phyloP scores from a whole-genome alignment of 1,140 invertebrate genomes.

The Drepana arcuata region DNA sequence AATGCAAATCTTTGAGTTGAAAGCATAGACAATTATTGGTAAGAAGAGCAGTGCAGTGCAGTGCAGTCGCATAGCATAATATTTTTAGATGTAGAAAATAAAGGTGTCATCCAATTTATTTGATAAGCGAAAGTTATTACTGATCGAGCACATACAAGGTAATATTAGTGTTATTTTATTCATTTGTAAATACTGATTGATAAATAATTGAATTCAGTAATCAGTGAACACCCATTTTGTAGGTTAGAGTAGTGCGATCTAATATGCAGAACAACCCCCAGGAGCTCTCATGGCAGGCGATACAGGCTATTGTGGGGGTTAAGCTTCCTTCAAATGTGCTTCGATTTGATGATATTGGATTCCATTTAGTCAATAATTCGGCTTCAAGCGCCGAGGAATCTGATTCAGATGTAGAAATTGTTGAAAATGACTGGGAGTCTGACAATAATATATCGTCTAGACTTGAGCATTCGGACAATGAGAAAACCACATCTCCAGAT shows the following conservation, averaged over 20 bases:
- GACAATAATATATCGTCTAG: slow-evolving; percentile 61
- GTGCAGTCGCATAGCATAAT: slow-evolving; percentile 64
- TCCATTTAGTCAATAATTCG: slow-evolving; percentile 62
- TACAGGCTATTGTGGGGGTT: slow-evolving; percentile 71
- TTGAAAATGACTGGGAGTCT: slow-evolving; percentile 68
- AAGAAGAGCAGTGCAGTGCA: no score
- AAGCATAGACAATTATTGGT: no score
- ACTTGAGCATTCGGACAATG: slow-evolving; percentile 59
- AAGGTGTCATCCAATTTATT: slow-evolving; percentile 65
- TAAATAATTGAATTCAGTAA: slow-evolving; percentile 35
- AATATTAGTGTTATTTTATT: slow-evolving; percentile 38
- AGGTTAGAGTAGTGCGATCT: slow-evolving; percentile 72
- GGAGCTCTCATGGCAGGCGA: slow-evolving; percentile 73
- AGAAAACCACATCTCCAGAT: slow-evolving; percentile 47
- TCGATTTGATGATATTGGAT: slow-evolving; percentile 69
- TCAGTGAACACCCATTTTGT: slow-evolving; percentile 64
- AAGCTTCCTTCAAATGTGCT: slow-evolving; percentile 69
- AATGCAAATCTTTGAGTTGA: no score
- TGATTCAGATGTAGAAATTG: slow-evolving; percentile 70
- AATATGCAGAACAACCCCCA: slow-evolving; percentile 73
- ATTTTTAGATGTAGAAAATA: slow-evolving; percentile 73
- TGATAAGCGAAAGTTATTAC: slow-evolving; percentile 37
- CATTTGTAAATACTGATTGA: slow-evolving; percentile 14
- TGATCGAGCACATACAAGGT: slow-evolving; percentile 56
- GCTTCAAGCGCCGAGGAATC: slow-evolving; percentile 59